Conservation (phyloP, 2,888 invertebrate genomes). For the Sphinx pinastri region DNA sequence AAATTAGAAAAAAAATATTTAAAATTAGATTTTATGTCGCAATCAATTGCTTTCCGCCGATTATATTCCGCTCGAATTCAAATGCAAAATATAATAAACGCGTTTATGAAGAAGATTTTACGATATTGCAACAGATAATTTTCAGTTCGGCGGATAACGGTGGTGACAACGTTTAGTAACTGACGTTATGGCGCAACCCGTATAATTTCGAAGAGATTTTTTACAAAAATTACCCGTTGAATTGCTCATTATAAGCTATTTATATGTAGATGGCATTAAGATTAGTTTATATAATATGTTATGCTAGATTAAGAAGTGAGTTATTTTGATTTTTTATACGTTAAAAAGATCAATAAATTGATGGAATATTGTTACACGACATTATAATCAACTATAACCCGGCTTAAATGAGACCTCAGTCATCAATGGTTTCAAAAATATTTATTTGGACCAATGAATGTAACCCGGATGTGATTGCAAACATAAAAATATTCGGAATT, state of each 20-base stretch:
- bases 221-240: slow-evolving; percentile 3
- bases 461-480: background rate
- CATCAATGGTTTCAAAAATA: background rate
- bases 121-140: slow-evolving; percentile 43
- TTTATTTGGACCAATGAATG: background rate
- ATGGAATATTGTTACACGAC: background rate
- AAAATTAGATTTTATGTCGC: slow-evolving; percentile 65
- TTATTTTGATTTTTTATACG: background rate
- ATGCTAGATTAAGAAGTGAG: background rate
- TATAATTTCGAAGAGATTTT: slow-evolving; percentile 11
- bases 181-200: slow-evolving; percentile 42
- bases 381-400: too few relatives aligned
- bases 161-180: slow-evolving; percentile 48
- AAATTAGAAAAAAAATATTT: slow-evolving; percentile 64
- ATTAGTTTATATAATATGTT: slow-evolving; percentile 1
- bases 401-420: too few relatives aligned
- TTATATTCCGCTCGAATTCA: slow-evolving; percentile 64
- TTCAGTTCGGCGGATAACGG: slow-evolving; percentile 51
- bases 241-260: slow-evolving; percentile 16
- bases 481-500: background rate
- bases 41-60: slow-evolving; percentile 61
- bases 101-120: slow-evolving; percentile 55
- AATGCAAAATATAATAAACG: slow-evolving; percentile 49
- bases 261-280: slow-evolving; percentile 15
- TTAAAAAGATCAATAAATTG: background rate